Evolutionary conservation across 1,140 invertebrate genomes (phyloP).

Genomic region (Brachystomella parvula): DNA sequence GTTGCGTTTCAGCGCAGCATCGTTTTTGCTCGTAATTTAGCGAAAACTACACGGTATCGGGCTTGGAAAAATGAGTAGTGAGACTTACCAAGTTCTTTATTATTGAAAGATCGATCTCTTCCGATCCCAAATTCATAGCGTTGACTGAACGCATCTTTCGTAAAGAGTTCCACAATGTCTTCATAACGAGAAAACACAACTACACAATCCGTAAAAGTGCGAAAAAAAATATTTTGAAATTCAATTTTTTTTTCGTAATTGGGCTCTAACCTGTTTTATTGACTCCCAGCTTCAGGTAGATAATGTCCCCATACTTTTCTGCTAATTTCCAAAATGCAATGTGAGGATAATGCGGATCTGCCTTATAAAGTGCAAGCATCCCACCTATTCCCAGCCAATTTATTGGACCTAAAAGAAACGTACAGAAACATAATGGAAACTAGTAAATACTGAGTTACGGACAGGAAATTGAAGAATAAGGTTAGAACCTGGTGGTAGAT

Average conservation of each 20-base stretch:
- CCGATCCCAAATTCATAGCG: conserved; percentile 1
- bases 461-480: not conserved
- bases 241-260: not conserved
- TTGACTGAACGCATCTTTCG: not conserved
- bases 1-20: no score
- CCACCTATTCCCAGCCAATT: not conserved
- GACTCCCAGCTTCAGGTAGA: not conserved
- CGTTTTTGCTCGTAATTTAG: not conserved
- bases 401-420: conserved; percentile 7
- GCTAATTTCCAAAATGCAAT: conserved; percentile 8
- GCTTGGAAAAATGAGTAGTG: not conserved
- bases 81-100: not conserved
- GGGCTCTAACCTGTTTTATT: not conserved
- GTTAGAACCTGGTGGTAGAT: not conserved
- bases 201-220: not conserved
- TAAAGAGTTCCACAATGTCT: not conserved
- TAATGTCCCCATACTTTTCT: conserved; percentile 13
- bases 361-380: not conserved
- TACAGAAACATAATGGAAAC: no score
- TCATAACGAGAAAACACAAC: not conserved
- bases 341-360: conserved; percentile 9
- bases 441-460: no score
- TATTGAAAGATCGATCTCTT: not conserved
- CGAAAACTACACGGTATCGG: no score
- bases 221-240: not conserved